These are phyloP conservation scores for Callimorpha dominula DNA, from an alignment of 2,888 invertebrate species.

Conservation along the genomic window DNA sequence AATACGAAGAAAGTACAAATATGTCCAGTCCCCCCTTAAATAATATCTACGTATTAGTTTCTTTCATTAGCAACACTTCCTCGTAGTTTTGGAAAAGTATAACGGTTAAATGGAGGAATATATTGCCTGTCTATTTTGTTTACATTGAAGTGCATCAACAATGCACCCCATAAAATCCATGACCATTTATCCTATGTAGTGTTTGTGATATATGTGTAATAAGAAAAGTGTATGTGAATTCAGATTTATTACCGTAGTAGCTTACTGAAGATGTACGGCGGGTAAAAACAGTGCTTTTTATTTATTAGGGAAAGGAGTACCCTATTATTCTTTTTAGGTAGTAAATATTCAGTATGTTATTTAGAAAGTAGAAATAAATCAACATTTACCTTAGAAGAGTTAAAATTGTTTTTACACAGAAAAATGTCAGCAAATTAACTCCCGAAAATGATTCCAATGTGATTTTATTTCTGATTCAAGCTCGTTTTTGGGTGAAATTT, in stretches of 20 bases:
- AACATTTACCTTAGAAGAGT: neutral
- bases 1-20: conserved; percentile 16
- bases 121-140: conserved; percentile 64
- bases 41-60: conserved; percentile 40
- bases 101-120: conserved; percentile 63
- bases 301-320: conserved; percentile 19
- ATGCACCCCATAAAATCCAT: conserved; percentile 76
- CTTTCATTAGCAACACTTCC: conserved; percentile 56
- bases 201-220: conserved; percentile 72
- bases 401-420: neutral
- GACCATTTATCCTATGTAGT: conserved; percentile 66
- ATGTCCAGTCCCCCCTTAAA: conserved; percentile 24
- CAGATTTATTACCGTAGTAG: conserved; percentile 66
- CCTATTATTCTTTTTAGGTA: conserved; percentile 26
- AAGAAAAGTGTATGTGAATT: conserved; percentile 70
- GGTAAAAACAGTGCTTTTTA: conserved; percentile 34
- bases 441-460: no score
- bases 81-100: conserved; percentile 54
- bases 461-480: neutral
- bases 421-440: neutral
- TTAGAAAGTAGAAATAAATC: neutral
- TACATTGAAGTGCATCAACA: conserved; percentile 67
- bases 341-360: conserved; percentile 18
- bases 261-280: conserved; percentile 32
- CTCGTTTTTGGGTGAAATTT: neutral